Percentiles rank a stretch among this genome's conserved stretches.
Evolutionary conservation across 2,113 vertebrate genomes (phyloP).

Genomic region (Aspidoscelis tigris): DNA sequence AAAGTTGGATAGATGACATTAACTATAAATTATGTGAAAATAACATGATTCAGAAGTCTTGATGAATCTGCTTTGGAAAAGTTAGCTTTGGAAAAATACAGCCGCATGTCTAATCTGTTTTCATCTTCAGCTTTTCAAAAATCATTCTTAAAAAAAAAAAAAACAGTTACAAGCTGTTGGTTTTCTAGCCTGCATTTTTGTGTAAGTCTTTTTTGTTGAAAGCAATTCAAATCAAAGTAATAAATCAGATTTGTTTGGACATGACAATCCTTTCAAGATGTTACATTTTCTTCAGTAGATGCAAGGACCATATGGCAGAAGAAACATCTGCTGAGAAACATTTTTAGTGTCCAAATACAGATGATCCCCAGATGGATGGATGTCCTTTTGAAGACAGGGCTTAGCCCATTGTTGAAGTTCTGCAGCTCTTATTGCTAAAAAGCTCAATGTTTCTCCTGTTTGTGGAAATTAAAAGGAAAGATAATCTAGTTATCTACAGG

Average conservation of each 20-base stretch:
- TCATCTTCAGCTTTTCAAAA: constrained; percentile 10
- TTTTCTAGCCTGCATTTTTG: constrained; percentile 19
- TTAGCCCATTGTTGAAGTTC: background rate
- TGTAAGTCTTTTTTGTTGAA: background rate
- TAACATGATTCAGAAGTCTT: constrained; percentile 28
- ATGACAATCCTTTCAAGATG: constrained; percentile 27
- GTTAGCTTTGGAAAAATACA: constrained; percentile 35
- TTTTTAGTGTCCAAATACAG: background rate
- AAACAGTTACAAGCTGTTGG: background rate
- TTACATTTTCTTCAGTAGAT: constrained; percentile 26
- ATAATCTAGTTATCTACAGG: background rate
- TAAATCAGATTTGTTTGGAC: constrained; percentile 14
- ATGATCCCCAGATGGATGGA: background rate
- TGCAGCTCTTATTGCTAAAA: background rate
- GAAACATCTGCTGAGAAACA: constrained; percentile 24
- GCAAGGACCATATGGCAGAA: constrained; percentile 2
- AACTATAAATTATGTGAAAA: constrained; percentile 26
- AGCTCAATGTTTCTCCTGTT: background rate
- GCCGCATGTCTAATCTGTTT: background rate
- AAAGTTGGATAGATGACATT: constrained; percentile 1
- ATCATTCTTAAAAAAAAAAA: background rate
- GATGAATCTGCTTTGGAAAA: constrained; percentile 17
- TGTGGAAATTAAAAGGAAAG: background rate
- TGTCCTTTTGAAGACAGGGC: background rate
- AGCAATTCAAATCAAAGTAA: constrained; percentile 28